Evolutionary conservation across 2,113 vertebrate species (phyloP).

Genomic region (Gymnogyps californianus): DNA sequence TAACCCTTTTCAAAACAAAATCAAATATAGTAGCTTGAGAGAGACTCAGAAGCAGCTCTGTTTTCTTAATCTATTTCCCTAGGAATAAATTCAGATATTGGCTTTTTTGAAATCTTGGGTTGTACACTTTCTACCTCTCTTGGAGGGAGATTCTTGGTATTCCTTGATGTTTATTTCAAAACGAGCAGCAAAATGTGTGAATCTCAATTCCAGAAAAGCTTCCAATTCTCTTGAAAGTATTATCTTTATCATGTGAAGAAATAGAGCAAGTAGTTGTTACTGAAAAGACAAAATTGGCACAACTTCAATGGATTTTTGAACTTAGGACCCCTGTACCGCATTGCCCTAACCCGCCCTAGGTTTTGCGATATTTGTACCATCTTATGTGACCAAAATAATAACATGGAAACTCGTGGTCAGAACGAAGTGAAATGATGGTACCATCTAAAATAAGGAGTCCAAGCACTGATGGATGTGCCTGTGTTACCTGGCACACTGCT

Average conservation of each 20-base stretch:
- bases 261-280: neutral
- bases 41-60: neutral
- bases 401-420: neutral
- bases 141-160: neutral
- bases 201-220: neutral
- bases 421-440: neutral
- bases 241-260: neutral
- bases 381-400: neutral
- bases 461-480: neutral
- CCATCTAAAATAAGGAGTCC: neutral
- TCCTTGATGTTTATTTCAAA: neutral
- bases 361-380: neutral
- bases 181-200: neutral
- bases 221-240: neutral
- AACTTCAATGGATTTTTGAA: neutral
- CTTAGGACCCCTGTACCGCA: rapidly evolving
- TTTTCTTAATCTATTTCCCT: neutral
- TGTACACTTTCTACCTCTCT: neutral
- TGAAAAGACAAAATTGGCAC: neutral
- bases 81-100: neutral
- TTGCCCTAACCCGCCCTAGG: neutral
- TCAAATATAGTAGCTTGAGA: neutral
- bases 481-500: neutral
- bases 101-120: neutral
- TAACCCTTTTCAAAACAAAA: neutral